Evolutionary conservation across 2,113 vertebrate species (phyloP), one percentile per base, ranked within the genome.

Genomic region (Hemiscyllium ocellatum): DNA sequence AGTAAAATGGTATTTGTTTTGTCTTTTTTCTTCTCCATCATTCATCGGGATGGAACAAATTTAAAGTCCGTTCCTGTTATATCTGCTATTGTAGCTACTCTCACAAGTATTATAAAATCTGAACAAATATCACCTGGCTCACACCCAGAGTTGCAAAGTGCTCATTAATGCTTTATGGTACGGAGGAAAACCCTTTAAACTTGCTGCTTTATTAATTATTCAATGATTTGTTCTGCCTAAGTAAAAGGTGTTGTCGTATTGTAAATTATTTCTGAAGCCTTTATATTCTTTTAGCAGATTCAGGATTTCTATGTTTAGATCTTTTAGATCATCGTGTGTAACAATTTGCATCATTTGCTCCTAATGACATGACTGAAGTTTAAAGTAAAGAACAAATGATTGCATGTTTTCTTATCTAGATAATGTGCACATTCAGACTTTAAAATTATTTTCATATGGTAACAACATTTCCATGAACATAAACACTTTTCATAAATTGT

Each of bases 191-290:
- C 65, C 56, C 50, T n/a, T 5, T n/a, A 91, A 91, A 66, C 89
- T 66, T 61, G 89, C 26, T n/a, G 56, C 52, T 91, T 91, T 33
- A 66, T 61, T 89, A 93, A 66, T 87, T 29, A 89, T 89, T 89
- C 86, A 89, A 89, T 3, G 17, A 26, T 89, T 56, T 56, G 50
- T 87, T 89, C 33, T 89, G 50, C 85, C 70, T 89, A 29, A 89
- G 24, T 52, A 42, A 42, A 83, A 56, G 50, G 42, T 50, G 37
- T 42, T 47, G 47, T 33, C 29, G 10, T 56, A 29, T 56, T 56
- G 86, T 89, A 7, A 26, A 47, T 4, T 50, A 50, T 22, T 86
- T 86, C 47, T 47, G 3, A 85, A 86, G 24, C 22, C 4, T 86
- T 86, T 26, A 26, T 29, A 33, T 0, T 12, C 10, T 56, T 26